These are phyloP conservation scores for Nothocercus nigrocapillus DNA, from an alignment of 2,113 vertebrate genomes.

Conservation along the genomic window DNA sequence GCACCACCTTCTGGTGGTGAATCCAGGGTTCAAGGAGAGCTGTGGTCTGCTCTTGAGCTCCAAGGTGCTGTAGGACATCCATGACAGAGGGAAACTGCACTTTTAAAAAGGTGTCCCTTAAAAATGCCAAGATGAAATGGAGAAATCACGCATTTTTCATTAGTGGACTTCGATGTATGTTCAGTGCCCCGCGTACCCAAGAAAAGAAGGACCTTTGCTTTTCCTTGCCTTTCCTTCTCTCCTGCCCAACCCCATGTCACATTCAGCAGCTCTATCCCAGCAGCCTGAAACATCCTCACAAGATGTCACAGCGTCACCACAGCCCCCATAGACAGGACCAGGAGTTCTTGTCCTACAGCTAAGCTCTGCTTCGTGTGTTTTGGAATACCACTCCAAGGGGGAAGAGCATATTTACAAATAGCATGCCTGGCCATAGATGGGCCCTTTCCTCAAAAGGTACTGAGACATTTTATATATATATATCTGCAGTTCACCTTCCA, in stretches of 20 bases:
- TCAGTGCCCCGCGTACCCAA: not conserved
- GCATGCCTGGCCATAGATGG: not conserved
- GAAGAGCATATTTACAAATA: not conserved
- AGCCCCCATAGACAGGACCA: not conserved
- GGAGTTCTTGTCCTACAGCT: accelerated
- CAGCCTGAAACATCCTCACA: not conserved
- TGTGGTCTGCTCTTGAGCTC: not conserved
- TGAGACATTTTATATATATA: not conserved
- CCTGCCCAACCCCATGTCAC: not conserved
- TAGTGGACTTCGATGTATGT: not conserved
- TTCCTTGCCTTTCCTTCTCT: not conserved
- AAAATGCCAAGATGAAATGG: no score
- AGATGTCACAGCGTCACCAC: not conserved
- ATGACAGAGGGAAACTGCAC: not conserved
- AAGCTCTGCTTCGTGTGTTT: not conserved
- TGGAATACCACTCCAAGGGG: not conserved
- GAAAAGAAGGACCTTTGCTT: not conserved
- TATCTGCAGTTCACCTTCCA: not conserved
- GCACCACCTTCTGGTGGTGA: not conserved
- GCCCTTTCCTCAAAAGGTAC: slow-evolving; percentile 15
- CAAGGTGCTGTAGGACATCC: not conserved
- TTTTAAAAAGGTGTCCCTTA: not conserved
- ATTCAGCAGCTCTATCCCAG: not conserved
- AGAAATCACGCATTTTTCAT: not conserved
- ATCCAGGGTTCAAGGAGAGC: not conserved